A percentile compares a stretch with the other conserved stretches of the same genome.
These are phyloP conservation scores for Sebastes taczanowskii DNA, from an alignment of 2,797 vertebrate genomes.

Conservation along the genomic window DNA sequence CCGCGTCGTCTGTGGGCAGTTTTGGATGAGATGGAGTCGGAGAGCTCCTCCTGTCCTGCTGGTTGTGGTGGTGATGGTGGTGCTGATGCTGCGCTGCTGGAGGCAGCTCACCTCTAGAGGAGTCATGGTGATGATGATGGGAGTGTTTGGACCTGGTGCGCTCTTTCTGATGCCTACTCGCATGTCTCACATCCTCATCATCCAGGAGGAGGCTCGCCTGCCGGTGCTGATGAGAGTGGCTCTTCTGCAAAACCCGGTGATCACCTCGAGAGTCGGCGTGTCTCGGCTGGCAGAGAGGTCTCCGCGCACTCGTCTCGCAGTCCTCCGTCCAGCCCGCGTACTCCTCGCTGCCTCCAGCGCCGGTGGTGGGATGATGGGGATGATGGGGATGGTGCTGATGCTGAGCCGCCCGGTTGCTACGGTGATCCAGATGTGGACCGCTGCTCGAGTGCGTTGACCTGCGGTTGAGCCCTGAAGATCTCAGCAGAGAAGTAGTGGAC, in stretches of 20 bases:
- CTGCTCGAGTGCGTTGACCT: slow-evolving; percentile 68
- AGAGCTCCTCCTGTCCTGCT: slow-evolving; percentile 62
- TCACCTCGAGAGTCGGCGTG: slow-evolving; percentile 55
- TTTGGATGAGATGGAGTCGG: slow-evolving; percentile 71
- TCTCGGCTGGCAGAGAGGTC: slow-evolving; percentile 91
- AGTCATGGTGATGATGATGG: slow-evolving; percentile 55
- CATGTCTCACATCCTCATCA: slow-evolving; percentile 74
- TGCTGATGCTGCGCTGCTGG: slow-evolving; percentile 30
- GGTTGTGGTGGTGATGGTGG: neutral
- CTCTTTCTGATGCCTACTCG: slow-evolving; percentile 62
- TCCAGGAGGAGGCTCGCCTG: slow-evolving; percentile 66
- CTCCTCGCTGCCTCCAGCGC: slow-evolving; percentile 58
- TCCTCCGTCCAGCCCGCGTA: slow-evolving; percentile 78
- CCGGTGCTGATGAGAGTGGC: slow-evolving; percentile 65
- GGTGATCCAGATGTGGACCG: slow-evolving; percentile 63
- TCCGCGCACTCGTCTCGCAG: slow-evolving; percentile 88
- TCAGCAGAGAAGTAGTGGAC: slow-evolving; percentile 88
- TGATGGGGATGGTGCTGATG: slow-evolving; percentile 38
- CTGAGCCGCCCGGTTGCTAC: slow-evolving; percentile 65
- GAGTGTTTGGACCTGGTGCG: slow-evolving; percentile 68
- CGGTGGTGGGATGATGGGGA: slow-evolving; percentile 1
- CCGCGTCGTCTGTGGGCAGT: slow-evolving; percentile 72
- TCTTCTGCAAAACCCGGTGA: slow-evolving; percentile 65
- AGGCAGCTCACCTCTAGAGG: slow-evolving; percentile 53
- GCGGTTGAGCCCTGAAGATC: slow-evolving; percentile 76